phyloP scores from a whole-genome alignment of 2,113 vertebrate species.

The Turdus rufiventris region DNA sequence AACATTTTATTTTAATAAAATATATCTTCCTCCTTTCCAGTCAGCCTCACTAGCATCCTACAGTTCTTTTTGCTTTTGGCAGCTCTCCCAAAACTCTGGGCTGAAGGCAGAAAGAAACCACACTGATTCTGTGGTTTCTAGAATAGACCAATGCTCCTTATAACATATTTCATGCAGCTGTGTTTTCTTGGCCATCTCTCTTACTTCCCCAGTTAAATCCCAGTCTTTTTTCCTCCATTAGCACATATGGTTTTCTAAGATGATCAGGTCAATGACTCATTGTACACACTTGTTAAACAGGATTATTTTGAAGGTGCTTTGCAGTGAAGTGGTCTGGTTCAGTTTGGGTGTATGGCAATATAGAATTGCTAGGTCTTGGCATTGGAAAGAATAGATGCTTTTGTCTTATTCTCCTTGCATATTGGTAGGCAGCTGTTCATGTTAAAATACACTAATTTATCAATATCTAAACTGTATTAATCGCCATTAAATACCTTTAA shows the following conservation, averaged over 20 bases:
- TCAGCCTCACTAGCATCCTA: not conserved
- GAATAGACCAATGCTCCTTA: not conserved
- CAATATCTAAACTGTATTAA: not conserved
- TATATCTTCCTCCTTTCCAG: not conserved
- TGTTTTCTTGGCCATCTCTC: conserved; percentile 23
- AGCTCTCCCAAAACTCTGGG: not conserved
- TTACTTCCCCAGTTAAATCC: not conserved
- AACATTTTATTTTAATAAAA: not conserved
- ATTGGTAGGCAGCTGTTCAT: not conserved
- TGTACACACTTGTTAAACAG: not conserved
- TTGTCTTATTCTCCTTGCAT: not conserved
- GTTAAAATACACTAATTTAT: not conserved
- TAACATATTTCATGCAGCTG: conserved; percentile 37
- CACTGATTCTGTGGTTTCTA: conserved; percentile 5
- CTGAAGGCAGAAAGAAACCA: conserved; percentile 14
- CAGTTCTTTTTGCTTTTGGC: conserved; percentile 12
- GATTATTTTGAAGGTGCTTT: not conserved
- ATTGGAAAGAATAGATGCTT: not conserved
- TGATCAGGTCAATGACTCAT: not conserved
- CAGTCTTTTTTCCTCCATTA: conserved; percentile 17
- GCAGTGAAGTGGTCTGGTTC: not conserved
- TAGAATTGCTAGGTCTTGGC: not conserved
- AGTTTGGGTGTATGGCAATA: not conserved
- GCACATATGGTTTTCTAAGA: not conserved
- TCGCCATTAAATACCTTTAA: not conserved